Evolutionary conservation across 2,888 invertebrate species (phyloP), one percentile per base, ranked within the genome.

Genomic region (Drepanosiphum platanoidis): DNA sequence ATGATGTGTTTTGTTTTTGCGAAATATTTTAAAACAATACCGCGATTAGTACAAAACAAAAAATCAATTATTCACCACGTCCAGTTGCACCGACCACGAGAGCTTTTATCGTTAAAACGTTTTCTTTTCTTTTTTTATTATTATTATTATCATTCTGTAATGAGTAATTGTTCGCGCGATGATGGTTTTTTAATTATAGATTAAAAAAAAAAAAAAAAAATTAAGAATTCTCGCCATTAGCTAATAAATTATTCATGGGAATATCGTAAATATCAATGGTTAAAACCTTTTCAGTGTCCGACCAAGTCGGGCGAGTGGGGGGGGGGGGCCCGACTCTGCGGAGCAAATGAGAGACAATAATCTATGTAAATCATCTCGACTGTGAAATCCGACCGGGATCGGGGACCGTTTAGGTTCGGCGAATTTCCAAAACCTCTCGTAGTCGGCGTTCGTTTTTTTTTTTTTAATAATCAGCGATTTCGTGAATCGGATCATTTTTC

Each of bases 131-230:
- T 61, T 8, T 61, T 77, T 78, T 42, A n/a, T 61, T 61, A 27
- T 52, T 52, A 18, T 42, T 22, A n/a, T n/a, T n/a, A n/a, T n/a
- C n/a, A n/a, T n/a, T 78, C 32, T 66, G 39, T 42, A 79, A 79
- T 46, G 79, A 79, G 79, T 68, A 39, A 71, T 79, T 79, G 79
- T 79, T 79, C 5, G n/a, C 5, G n/a, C 11, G 79, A 80, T 80
- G 70, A 80, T 80, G 80, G 80, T 79, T 79, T 79, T 79, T 79
- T 79, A 80, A 80, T 79, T 79, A 79, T 79, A 68, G 68, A 79
- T 80, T 27, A 64, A 64, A 78, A 36, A 74, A 71, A 71, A 34
- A 34, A 68, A 15, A 30, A 34, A 74, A 71, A 71, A 34, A 34
- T 52, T 5, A 30, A 34, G 32, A 15, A 36, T 39, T 32, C 42